These are phyloP conservation scores for Poeciliopsis presidionis DNA, from an alignment of 2,797 vertebrate species.

Conservation along the genomic window DNA sequence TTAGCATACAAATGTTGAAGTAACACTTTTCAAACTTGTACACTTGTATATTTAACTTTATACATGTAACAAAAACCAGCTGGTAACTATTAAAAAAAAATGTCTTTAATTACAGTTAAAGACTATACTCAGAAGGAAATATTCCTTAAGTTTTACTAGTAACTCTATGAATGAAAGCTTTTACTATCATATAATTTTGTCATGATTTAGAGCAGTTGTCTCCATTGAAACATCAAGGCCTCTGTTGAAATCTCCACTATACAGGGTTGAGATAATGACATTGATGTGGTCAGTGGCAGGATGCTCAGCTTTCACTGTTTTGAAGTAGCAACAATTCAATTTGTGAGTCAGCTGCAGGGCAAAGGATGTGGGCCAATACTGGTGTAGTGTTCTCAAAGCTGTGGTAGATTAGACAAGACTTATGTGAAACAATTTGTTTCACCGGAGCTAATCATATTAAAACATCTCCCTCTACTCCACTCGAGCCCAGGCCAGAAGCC, in stretches of 20 bases:
- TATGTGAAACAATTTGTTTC: background rate
- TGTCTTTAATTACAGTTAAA: background rate
- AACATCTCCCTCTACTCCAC: slow-evolving; percentile 1
- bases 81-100: background rate
- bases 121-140: background rate
- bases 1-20: background rate
- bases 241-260: background rate
- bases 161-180: background rate
- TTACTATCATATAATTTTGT: background rate
- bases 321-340: background rate
- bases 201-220: background rate
- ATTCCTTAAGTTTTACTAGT: background rate
- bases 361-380: slow-evolving; percentile 1
- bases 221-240: background rate
- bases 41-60: background rate
- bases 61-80: background rate
- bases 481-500: background rate
- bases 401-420: slow-evolving; percentile 6
- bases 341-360: background rate
- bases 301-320: background rate
- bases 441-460: slow-evolving; percentile 2
- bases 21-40: background rate
- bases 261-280: background rate
- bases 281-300: background rate
- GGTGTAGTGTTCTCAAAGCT: slow-evolving; percentile 1